Percentiles rank a stretch among this genome's conserved stretches.
These are phyloP conservation scores for Xiphophorus maculatus DNA, from an alignment of 2,113 vertebrate species.

Conservation along the genomic window DNA sequence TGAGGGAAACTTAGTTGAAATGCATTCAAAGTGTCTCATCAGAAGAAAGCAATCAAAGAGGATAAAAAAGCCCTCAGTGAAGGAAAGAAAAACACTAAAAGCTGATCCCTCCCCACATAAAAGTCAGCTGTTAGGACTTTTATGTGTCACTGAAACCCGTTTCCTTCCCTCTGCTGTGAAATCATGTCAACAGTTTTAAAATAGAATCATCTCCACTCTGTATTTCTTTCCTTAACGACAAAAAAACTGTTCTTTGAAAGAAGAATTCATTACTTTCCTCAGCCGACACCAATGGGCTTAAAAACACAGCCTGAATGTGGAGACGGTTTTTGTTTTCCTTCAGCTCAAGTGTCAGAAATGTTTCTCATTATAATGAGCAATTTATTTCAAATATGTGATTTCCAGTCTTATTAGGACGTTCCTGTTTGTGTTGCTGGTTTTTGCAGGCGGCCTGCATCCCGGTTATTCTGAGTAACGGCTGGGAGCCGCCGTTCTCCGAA, in stretches of 20 bases:
- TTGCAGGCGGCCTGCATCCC: slow-evolving; percentile 82
- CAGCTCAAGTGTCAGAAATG: not conserved
- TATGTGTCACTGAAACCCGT: not conserved
- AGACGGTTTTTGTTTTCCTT: not conserved
- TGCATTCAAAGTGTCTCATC: slow-evolving; percentile 40
- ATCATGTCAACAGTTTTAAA: slow-evolving; percentile 21
- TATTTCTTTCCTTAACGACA: not conserved
- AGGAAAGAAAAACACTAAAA: slow-evolving; percentile 15
- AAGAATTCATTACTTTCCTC: not conserved
- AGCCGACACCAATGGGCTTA: not conserved
- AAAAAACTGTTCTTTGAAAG: not conserved
- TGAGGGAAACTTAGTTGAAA: slow-evolving; percentile 43
- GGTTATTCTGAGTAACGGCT: slow-evolving; percentile 83
- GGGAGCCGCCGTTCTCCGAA: slow-evolving; percentile 85
- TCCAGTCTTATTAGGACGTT: not conserved
- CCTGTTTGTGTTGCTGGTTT: not conserved
- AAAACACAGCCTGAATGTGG: not conserved
- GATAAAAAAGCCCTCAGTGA: slow-evolving; percentile 33
- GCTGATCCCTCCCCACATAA: slow-evolving; percentile 18
- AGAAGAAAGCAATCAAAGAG: slow-evolving; percentile 36
- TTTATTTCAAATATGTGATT: not conserved
- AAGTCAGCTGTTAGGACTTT: slow-evolving; percentile 24
- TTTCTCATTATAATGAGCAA: not conserved
- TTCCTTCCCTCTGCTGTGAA: slow-evolving; percentile 18
- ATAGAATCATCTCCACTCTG: not conserved